These are phyloP conservation scores for Drosophila pegasa DNA, from an alignment of 2,888 invertebrate genomes.

Conservation along the genomic window DNA sequence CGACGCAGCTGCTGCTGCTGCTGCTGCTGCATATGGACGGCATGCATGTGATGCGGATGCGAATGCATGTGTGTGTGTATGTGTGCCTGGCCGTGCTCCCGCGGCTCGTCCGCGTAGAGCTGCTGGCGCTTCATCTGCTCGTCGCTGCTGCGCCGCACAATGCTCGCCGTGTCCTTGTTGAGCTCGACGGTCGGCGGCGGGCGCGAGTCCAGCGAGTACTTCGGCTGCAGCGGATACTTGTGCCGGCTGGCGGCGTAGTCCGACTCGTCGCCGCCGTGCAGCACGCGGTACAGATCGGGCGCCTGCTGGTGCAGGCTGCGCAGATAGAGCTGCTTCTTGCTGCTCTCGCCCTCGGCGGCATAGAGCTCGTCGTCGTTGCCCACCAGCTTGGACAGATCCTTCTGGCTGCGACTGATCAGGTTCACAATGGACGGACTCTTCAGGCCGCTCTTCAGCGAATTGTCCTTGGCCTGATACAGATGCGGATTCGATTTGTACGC, in stretches of 20 bases:
- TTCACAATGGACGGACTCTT: slow-evolving; percentile 95
- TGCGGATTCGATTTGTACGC: slow-evolving; percentile 93
- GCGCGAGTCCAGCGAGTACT: slow-evolving; percentile 83
- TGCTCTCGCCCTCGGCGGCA: slow-evolving; percentile 78
- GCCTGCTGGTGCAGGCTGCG: slow-evolving; percentile 89
- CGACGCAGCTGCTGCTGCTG: slow-evolving; percentile 78
- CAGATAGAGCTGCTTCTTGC: slow-evolving; percentile 88
- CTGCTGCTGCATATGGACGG: slow-evolving; percentile 38
- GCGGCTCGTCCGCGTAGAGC: slow-evolving; percentile 37
- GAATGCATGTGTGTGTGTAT: slow-evolving; percentile 85
- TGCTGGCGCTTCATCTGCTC: slow-evolving; percentile 44
- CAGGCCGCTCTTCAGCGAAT: slow-evolving; percentile 83
- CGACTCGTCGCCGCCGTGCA: slow-evolving; percentile 88
- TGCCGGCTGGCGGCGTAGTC: slow-evolving; percentile 44
- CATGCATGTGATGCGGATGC: slow-evolving; percentile 40
- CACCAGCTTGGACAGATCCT: slow-evolving; percentile 89
- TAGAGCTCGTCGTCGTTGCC: slow-evolving; percentile 64
- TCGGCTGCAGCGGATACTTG: slow-evolving; percentile 73
- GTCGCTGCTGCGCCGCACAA: slow-evolving; percentile 86
- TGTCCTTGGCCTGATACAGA: slow-evolving; percentile 85
- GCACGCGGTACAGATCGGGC: slow-evolving; percentile 89
- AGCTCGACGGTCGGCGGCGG: slow-evolving; percentile 83
- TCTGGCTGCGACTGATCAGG: slow-evolving; percentile 93
- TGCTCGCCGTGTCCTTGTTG: slow-evolving; percentile 84
- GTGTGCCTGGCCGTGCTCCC: slow-evolving; percentile 57